These are phyloP conservation scores for Tetranychus piercei DNA, from an alignment of 2,888 invertebrate genomes.

Conservation along the genomic window DNA sequence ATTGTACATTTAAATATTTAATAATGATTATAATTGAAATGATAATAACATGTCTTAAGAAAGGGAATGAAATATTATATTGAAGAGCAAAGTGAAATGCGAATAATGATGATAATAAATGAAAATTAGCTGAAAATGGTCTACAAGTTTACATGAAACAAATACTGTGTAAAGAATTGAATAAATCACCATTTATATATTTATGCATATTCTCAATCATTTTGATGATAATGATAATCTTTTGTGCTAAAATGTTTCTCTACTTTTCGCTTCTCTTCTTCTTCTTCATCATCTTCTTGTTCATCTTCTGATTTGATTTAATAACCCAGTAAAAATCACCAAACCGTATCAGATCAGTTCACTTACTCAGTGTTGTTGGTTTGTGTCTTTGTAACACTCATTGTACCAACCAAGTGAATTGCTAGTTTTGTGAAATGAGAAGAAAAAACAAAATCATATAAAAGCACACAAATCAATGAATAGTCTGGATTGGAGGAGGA, in stretches of 20 bases:
- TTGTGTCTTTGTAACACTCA: not conserved
- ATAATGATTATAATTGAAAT: too few species aligned
- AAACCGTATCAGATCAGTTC: slow-evolving; percentile 1
- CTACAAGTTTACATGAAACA: too few species aligned
- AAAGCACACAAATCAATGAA: not conserved
- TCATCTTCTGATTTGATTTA: not conserved
- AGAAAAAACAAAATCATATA: not conserved
- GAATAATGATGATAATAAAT: too few species aligned
- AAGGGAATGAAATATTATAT: too few species aligned
- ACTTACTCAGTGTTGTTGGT: not conserved
- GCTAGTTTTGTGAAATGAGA: not conserved
- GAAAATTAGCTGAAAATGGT: too few species aligned
- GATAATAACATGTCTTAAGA: too few species aligned
- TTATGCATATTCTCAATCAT: not conserved
- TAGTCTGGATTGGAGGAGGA: not conserved
- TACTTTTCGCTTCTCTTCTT: not conserved
- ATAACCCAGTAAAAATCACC: not conserved
- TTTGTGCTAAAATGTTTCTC: not conserved
- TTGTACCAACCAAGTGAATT: not conserved
- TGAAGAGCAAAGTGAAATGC: too few species aligned
- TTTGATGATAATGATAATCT: not conserved
- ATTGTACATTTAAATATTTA: too few species aligned
- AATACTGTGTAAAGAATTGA: not conserved
- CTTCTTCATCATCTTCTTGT: not conserved
- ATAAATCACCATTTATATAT: not conserved